Evolutionary conservation across 1,140 invertebrate species (phyloP).

Genomic region (Sitobion miscanthi): DNA sequence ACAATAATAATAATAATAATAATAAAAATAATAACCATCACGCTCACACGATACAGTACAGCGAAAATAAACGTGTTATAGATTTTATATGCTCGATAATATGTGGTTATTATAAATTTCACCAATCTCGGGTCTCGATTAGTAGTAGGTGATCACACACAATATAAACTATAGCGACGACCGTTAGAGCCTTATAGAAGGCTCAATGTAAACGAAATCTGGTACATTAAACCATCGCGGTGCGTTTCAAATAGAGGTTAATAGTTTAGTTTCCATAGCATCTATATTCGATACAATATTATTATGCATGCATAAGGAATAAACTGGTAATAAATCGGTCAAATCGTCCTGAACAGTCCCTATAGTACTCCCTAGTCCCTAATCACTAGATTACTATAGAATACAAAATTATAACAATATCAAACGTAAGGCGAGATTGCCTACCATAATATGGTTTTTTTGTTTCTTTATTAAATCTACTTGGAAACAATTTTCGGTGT

Average conservation of each 20-base stretch:
- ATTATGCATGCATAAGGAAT: background rate
- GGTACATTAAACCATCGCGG: too few species aligned
- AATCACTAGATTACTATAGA: background rate
- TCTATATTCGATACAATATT: too few species aligned
- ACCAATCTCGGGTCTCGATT: background rate
- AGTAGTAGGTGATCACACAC: too few species aligned
- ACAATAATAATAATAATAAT: background rate
- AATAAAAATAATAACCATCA: background rate
- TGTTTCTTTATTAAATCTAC: background rate
- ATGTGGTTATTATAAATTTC: background rate
- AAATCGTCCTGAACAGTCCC: background rate
- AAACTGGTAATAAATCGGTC: background rate
- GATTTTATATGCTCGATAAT: background rate
- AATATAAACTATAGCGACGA: background rate
- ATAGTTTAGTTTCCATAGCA: background rate
- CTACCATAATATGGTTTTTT: background rate
- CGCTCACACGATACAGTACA: background rate
- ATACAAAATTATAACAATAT: background rate
- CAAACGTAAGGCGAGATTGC: background rate
- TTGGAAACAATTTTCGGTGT: background rate
- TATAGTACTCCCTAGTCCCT: too few species aligned
- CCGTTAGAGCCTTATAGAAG: background rate
- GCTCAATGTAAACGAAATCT: too few species aligned
- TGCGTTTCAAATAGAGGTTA: too few species aligned
- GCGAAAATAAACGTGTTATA: background rate